Base-by-base conservation (phyloP, 2,797 vertebrate genomes). In the Adelosebastes latens region DNA sequence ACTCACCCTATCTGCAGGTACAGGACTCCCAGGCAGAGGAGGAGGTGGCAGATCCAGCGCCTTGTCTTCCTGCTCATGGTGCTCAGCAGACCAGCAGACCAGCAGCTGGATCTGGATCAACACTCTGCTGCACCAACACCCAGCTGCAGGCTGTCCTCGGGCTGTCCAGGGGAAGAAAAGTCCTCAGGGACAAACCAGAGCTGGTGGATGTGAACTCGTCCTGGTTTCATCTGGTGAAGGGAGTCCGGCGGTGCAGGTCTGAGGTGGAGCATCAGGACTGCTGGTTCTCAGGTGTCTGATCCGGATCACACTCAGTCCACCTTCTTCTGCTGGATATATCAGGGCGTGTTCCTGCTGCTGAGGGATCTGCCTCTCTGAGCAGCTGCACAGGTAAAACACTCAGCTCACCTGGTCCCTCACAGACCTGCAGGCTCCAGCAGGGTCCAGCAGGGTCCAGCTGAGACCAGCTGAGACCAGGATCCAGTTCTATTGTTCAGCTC, bases 11-110 rank as follows among this genome's bases (percentile, higher is more conserved):
- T 97, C 87, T 97, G 96, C 88, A 98, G 92, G 70, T 97, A 97
- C 39, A 97, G 95, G 75, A 98, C 94, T 87, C 96, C 96, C 76
- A 98, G 95, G 90, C 96, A 97, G 84, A 98, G 94, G 91, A 97
- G 95, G 87, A 97, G 96, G 88, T 96, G 96, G 91, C 96, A 96
- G 77, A 97, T 96, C 96, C 97, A 98, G 83, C 97, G 96, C 89
- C 97, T 96, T 71, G 96, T 96, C 94, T 97, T 98, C 94, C 94
- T 96, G 87, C 96, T 97, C 97, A 98, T 98, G 96, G 93, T 97
- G 96, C 94, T 94, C 90, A 46, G 63, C 36, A 39, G 36, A 39
- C 16, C 42, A 46, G 42, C 42, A 46, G 42, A 39, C 42, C 42
- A 18, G 42, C 42, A 16, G 42, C 42, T 46, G 42, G 42, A 46